Percentiles rank a stretch among this genome's conserved stretches.
Conservation (phyloP, 2,888 invertebrate genomes). For the Conops quadrifasciatus region DNA sequence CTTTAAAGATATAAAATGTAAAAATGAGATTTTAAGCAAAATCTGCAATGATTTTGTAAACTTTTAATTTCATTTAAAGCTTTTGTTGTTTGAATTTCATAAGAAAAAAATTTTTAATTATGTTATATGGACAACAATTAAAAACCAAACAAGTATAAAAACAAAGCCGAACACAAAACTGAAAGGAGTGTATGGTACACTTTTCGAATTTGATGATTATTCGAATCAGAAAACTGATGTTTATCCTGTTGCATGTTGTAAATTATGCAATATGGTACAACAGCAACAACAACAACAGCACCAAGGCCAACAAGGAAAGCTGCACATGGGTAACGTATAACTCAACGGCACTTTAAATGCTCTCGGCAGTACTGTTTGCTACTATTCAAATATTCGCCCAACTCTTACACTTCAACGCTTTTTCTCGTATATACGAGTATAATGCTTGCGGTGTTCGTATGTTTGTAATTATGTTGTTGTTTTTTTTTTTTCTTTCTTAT, state of each 20-base stretch:
- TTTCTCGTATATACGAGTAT: not conserved
- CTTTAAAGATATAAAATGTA: no score
- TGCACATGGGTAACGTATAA: not conserved
- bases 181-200: not conserved
- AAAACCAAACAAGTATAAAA: not conserved
- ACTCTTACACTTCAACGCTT: not conserved
- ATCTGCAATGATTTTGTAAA: no score
- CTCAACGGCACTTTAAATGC: not conserved
- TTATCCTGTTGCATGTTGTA: not conserved
- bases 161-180: not conserved
- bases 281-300: not conserved
- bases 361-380: not conserved
- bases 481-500: not conserved
- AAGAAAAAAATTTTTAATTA: not conserved
- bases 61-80: not conserved
- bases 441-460: not conserved
- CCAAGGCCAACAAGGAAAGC: not conserved
- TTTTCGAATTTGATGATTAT: not conserved
- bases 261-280: not conserved
- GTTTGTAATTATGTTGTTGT: not conserved
- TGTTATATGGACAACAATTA: not conserved
- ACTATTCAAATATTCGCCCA: constrained; percentile 3
- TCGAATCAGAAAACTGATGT: not conserved
- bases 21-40: no score
- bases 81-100: not conserved